Base-by-base conservation (phyloP, 2,888 invertebrate genomes). In the Rotaria magnacalcarata region DNA sequence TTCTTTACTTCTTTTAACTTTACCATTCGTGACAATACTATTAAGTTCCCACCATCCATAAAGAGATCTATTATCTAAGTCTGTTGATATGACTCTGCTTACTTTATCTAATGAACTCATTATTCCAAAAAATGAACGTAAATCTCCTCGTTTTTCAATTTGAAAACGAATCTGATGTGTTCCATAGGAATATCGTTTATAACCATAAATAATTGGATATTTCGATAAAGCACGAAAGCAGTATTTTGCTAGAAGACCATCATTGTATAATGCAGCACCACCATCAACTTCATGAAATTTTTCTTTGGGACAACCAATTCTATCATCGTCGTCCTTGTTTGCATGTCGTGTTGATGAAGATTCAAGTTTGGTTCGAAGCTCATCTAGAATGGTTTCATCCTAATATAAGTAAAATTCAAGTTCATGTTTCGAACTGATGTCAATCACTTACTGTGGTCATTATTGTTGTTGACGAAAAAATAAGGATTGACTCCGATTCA, bases 41-140 rank as follows among this genome's bases (percentile, higher is more conserved):
- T 80, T 47, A 11, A 80, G 41, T n/a, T 14, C 80, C 80, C 80
- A 80, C 80, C 80, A 80, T 4, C 80, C 80, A n/a, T 80, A 80
- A 0, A 80, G 8, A 24, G 80, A 80, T n/a, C 19, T 34, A 67
- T 67, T 67, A 34, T 67, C 67, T 67, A 27, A 14, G 14, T 67
- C 67, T 5, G 27, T 19, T 16, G 80, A 47, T 2, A n/a, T 47
- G 4, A 47, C 47, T 80, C 47, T 24, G 24, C 21, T 47, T 4
- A 80, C n/a, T 3, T 47, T n/a, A n/a, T 80, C 47, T 2, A 11
- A 80, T 24, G 80, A 47, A 4, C n/a, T 24, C 24, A 41, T 34
- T 47, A 80, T 80, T 43, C 80, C 80, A 24, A 47, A 80, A 47
- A 80, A 80, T 1, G 19, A 80, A 24, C 80, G 47, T 47, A 47